Conservation (phyloP, 2,797 vertebrate species). For the Leucoraja ocellata region DNA sequence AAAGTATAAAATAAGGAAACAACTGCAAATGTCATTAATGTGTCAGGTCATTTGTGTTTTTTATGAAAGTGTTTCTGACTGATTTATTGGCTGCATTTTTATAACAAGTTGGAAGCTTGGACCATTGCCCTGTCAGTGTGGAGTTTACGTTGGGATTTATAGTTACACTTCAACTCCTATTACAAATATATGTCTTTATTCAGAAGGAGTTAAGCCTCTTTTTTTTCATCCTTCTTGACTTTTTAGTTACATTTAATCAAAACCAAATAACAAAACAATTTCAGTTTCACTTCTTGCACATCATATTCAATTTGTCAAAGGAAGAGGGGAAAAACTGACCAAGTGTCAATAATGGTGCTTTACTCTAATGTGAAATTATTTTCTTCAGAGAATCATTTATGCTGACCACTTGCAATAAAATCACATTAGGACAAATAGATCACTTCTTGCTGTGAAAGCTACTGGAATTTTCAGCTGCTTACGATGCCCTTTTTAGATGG, state of each 20-base stretch:
- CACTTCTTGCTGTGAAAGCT: not conserved
- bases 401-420: conserved; percentile 6
- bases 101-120: conserved; percentile 28
- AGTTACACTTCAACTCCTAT: not conserved
- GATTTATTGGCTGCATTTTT: conserved; percentile 62
- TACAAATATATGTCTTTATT: conserved; percentile 29
- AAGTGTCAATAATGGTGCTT: not conserved
- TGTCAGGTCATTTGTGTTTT: conserved; percentile 53
- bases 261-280: not conserved
- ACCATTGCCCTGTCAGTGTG: not conserved
- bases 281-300: not conserved
- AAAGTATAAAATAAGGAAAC: conserved; percentile 62
- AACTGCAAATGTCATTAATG: conserved; percentile 45
- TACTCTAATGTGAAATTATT: not conserved
- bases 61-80: conserved; percentile 57
- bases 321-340: not conserved
- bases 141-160: not conserved
- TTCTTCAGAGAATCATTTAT: conserved; percentile 5
- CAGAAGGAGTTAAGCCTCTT: not conserved
- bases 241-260: not conserved
- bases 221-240: not conserved
- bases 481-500: not conserved
- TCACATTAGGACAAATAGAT: not conserved
- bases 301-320: not conserved
- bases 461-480: not conserved